These are phyloP conservation scores for Drosophila infuscata DNA, from an alignment of 2,888 invertebrate genomes.

Conservation along the genomic window DNA sequence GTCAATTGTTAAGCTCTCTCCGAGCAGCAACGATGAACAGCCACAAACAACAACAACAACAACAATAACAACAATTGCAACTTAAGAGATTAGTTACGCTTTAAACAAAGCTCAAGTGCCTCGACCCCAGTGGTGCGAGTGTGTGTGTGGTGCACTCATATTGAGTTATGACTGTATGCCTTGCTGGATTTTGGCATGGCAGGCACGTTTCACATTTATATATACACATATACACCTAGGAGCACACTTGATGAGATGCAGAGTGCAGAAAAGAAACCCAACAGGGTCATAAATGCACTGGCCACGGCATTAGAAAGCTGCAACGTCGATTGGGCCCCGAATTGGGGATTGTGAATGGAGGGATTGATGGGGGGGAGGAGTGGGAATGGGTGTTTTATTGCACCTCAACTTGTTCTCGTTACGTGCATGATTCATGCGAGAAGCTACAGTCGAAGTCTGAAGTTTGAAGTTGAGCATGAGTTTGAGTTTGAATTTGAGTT, in stretches of 20 bases:
- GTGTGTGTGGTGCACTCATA: constrained; percentile 32
- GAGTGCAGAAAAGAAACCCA: constrained; percentile 65
- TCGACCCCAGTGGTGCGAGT: constrained; percentile 17
- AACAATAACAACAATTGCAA: constrained; percentile 38
- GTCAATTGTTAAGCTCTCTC: constrained; percentile 51
- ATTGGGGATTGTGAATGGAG: constrained; percentile 8
- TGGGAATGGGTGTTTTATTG: constrained; percentile 45
- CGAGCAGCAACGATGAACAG: constrained; percentile 15
- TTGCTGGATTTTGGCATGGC: constrained; percentile 67
- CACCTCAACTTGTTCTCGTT: constrained; percentile 65
- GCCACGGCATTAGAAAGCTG: constrained; percentile 59
- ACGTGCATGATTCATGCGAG: constrained; percentile 44
- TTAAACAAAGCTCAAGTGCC: constrained; percentile 39
- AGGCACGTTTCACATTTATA: constrained; percentile 66
- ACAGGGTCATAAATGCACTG: constrained; percentile 63
- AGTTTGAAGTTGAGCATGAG: constrained; percentile 12
- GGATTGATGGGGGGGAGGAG: constrained; percentile 13
- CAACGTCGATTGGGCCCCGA: constrained; percentile 28
- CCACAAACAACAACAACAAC: neutral
- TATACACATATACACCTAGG: neutral
- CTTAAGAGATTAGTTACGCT: constrained; percentile 50
- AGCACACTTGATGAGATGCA: constrained; percentile 61
- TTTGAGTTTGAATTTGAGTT: neutral
- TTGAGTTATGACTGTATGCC: constrained; percentile 48
- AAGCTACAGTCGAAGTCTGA: constrained; percentile 4